phyloP scores from a whole-genome alignment of 1,140 invertebrate genomes.

The Zaprionus tsacasi region DNA sequence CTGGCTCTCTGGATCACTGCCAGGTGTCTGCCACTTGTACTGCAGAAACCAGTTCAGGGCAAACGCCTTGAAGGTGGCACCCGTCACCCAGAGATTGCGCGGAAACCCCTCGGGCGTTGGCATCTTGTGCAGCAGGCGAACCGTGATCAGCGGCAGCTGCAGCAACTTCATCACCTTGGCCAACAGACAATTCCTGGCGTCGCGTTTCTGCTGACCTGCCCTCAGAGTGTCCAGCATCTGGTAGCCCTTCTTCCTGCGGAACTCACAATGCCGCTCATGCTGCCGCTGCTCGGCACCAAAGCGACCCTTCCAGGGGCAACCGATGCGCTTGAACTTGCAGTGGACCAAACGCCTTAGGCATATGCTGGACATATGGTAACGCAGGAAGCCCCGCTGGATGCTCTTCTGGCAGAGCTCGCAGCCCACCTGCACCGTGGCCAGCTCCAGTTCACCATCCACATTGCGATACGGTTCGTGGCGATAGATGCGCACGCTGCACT shows the following conservation, averaged over 20 bases:
- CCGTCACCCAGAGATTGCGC: background rate
- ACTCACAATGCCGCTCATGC: slow-evolving; percentile 23
- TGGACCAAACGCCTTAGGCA: slow-evolving; percentile 15
- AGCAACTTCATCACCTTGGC: slow-evolving; percentile 14
- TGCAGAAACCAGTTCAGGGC: slow-evolving; percentile 17
- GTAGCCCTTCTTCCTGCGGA: slow-evolving; percentile 5
- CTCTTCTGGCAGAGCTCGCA: slow-evolving; percentile 20
- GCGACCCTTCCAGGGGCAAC: slow-evolving; percentile 36
- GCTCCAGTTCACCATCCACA: background rate
- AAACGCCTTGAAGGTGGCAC: slow-evolving; percentile 1
- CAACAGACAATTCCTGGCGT: background rate
- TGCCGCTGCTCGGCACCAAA: background rate
- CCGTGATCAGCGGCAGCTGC: slow-evolving; percentile 15
- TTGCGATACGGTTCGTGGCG: slow-evolving; percentile 22
- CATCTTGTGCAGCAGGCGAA: slow-evolving; percentile 25
- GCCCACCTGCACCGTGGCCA: background rate
- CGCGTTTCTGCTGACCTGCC: background rate
- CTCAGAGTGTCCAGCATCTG: slow-evolving; percentile 21
- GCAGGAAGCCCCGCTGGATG: slow-evolving; percentile 6
- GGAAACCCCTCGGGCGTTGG: background rate
- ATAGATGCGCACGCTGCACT: slow-evolving; percentile 35
- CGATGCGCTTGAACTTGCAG: slow-evolving; percentile 41
- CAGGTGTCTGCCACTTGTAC: slow-evolving; percentile 21
- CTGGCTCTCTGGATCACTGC: background rate
- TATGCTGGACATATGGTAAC: background rate